These are phyloP conservation scores for Sclerodermus sp. DNA, from an alignment of 2,888 invertebrate species.

Conservation along the genomic window DNA sequence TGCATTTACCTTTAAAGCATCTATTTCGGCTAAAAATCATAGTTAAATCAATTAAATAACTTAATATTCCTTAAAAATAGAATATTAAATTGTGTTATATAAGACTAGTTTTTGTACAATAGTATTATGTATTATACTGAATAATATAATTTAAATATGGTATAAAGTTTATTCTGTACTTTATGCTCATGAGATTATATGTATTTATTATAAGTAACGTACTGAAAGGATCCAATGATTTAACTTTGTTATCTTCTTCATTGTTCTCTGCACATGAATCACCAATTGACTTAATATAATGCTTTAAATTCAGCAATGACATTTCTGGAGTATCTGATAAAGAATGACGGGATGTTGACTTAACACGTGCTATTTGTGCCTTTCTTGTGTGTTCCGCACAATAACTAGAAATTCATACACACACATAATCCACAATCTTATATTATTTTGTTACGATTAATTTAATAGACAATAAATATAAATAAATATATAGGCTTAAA, in stretches of 20 bases:
- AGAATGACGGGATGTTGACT: conserved; percentile 64
- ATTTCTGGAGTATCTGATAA: conserved; percentile 70
- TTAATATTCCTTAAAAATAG: conserved; percentile 4
- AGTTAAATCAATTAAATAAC: conserved; percentile 3
- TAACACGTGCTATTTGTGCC: conserved; percentile 66
- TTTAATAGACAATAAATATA: too few relatives aligned
- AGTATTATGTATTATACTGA: too few relatives aligned
- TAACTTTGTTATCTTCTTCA: conserved; percentile 60
- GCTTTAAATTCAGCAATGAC: conserved; percentile 66
- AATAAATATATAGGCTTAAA: conserved; percentile 1
- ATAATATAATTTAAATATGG: too few relatives aligned
- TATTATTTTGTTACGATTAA: too few relatives aligned
- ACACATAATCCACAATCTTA: too few relatives aligned
- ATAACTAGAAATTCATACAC: too few relatives aligned
- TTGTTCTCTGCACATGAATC: conserved; percentile 53
- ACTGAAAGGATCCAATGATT: conserved; percentile 66
- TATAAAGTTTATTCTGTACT: too few relatives aligned
- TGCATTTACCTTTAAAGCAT: conserved; percentile 60
- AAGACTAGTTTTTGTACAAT: too few relatives aligned
- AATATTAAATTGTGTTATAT: background rate
- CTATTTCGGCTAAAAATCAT: conserved; percentile 59
- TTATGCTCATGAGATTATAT: too few relatives aligned
- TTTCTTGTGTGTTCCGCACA: conserved; percentile 73
- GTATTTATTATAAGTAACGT: conserved; percentile 34
- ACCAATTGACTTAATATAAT: conserved; percentile 61